phyloP scores from a whole-genome alignment of 2,797 vertebrate genomes.

The Mormyrus proboscirostris region DNA sequence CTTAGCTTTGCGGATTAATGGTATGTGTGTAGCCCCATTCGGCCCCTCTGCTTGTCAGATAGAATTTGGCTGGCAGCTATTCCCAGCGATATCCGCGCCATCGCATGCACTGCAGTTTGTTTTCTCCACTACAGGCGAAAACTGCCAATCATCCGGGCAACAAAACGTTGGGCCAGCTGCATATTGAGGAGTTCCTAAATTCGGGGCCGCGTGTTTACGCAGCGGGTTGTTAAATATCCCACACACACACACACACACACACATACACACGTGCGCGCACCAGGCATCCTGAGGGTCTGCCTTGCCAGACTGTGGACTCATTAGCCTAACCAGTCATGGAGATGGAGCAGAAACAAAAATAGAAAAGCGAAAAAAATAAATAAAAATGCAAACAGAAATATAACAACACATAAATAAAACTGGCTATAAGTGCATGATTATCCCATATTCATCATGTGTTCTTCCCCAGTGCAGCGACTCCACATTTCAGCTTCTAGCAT shows the following conservation, averaged over 20 bases:
- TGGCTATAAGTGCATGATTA: conserved; percentile 8
- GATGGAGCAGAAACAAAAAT: not conserved
- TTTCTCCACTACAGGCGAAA: not conserved
- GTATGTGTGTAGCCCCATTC: not conserved
- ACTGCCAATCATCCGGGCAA: conserved; percentile 7
- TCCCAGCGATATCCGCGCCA: not conserved
- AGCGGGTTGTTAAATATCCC: not conserved
- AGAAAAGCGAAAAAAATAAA: not conserved
- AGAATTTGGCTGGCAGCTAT: not conserved
- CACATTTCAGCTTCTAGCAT: not conserved
- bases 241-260: not conserved
- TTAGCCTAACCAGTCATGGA: not conserved
- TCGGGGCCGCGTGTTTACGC: not conserved
- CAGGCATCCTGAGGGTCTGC: not conserved
- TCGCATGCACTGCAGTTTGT: not conserved
- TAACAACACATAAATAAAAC: conserved; percentile 11
- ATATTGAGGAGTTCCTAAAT: not conserved
- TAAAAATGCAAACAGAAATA: not conserved
- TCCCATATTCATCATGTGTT: not conserved
- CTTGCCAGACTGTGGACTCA: not conserved
- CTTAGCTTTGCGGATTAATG: not conserved
- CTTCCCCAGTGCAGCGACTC: not conserved
- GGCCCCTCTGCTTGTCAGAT: not conserved
- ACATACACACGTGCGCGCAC: not conserved
- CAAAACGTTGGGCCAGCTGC: not conserved